A percentile compares a stretch with the other conserved stretches of the same genome.
phyloP scores from a whole-genome alignment of 92 coral and sea anemone species.

The Ricordea florida region DNA sequence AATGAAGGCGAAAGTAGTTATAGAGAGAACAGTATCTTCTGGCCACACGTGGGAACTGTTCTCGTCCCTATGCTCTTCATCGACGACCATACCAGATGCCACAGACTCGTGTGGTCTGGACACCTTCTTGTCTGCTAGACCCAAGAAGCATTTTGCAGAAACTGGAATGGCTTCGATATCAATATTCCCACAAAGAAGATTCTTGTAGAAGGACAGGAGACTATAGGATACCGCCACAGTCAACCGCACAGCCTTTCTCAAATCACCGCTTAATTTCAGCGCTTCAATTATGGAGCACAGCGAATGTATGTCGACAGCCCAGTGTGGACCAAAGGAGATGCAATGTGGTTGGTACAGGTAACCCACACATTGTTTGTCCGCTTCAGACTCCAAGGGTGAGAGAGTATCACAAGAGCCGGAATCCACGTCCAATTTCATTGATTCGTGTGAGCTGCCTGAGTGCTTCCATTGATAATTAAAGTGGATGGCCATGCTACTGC shows the following conservation, averaged over 20 bases:
- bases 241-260: constrained; percentile 48
- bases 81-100: not conserved
- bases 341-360: constrained; percentile 16
- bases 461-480: constrained; percentile 13
- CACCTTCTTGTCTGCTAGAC: not conserved
- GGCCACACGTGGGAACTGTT: constrained; percentile 43
- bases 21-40: constrained; percentile 34
- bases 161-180: constrained; percentile 30
- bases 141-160: constrained; percentile 46
- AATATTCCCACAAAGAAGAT: not conserved
- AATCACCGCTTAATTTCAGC: constrained; percentile 36
- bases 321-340: constrained; percentile 52
- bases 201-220: constrained; percentile 42
- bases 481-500: constrained; percentile 27
- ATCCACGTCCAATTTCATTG: too few species aligned
- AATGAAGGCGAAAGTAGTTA: constrained; percentile 57
- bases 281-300: constrained; percentile 78
- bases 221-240: constrained; percentile 63
- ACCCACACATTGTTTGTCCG: too few species aligned
- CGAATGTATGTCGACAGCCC: constrained; percentile 51
- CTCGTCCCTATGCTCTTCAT: not conserved
- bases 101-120: not conserved
- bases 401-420: too few species aligned
- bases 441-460: too few species aligned
- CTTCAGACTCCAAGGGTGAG: too few species aligned